phyloP scores from a whole-genome alignment of 2,113 vertebrate genomes.

The Apodemus sylvaticus region DNA sequence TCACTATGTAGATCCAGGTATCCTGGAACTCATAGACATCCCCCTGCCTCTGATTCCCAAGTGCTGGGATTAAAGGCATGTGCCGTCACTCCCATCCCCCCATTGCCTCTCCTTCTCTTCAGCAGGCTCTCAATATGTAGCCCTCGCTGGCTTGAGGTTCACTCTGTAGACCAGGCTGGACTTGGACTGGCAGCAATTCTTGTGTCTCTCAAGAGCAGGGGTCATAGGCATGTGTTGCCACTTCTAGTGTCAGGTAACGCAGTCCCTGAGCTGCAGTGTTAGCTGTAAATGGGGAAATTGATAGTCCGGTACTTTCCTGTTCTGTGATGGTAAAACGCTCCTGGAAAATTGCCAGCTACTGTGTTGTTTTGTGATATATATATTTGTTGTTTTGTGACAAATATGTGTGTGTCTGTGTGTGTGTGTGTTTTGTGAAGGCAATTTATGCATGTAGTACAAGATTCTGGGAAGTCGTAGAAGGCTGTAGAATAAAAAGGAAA shows the following conservation, averaged over 20 bases:
- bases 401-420: too few relatives aligned
- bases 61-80: neutral
- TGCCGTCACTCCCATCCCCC: neutral
- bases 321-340: slow-evolving; percentile 42
- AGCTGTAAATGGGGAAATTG: slow-evolving; percentile 53
- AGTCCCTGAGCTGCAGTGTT: neutral
- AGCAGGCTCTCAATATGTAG: neutral
- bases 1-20: neutral
- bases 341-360: slow-evolving; percentile 38
- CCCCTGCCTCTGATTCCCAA: neutral
- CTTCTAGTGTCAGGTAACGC: neutral
- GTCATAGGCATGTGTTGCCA: too few relatives aligned
- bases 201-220: neutral
- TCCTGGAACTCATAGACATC: neutral
- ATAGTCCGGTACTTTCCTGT: slow-evolving; percentile 51
- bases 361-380: neutral
- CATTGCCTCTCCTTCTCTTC: neutral
- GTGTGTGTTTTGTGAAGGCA: neutral
- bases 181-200: neutral
- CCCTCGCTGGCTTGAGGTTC: neutral
- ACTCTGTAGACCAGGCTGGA: neutral
- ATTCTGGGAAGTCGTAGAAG: slow-evolving; percentile 21
- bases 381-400: too few relatives aligned
- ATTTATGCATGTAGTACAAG: slow-evolving; percentile 39
- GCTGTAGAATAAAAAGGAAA: neutral